Evolutionary conservation across 1,140 invertebrate genomes (phyloP), one percentile per base, ranked within the genome.

Genomic region (Lasioglossum baleicum): DNA sequence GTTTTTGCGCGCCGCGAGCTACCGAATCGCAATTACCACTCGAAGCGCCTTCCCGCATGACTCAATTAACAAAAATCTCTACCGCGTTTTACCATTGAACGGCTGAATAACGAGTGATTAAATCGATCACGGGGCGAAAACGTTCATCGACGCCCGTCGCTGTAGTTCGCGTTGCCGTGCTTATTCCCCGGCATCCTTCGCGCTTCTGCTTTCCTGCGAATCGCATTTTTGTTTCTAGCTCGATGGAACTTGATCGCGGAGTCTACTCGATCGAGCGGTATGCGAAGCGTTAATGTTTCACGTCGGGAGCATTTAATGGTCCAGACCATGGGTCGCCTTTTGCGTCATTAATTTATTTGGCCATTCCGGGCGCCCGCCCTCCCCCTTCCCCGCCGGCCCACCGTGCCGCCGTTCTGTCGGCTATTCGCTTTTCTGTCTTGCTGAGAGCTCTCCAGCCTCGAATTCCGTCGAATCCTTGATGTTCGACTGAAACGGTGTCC

Each of bases 121-220:
- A 78, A 73, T 71, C 64, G 44, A 51, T 68, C 60, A 81, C 70
- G 44, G 68, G 77, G 74, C 42, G 82, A 81, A 83, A 83, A 74
- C 68, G 72, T 61, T 42, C 56, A 53, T n/a, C 48, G n/a, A n/a
- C n/a, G n/a, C 26, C 42, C n/a, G 48, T 72, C 79, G 82, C 51
- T 63, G 71, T 64, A 72, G 26, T 26, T 26, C 26, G 26, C 26
- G 26, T 26, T 26, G 26, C 26, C 1, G 26, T 1, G 1, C 1
- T 53, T 53, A 53, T 15, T 15, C 5, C 7, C 51, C 2, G 15
- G 13, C 51, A 53, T 53, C 13, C 17, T 53, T 15, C 6, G 51
- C 17, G 17, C 17, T 20, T 2, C 51, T 20, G 17, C 20, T 53
- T 53, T 53, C 20, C 17, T 15, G 3, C 15, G 17, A 15, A 53